These are phyloP conservation scores for Horisme vitalbata DNA, from an alignment of 2,888 invertebrate genomes.

Conservation along the genomic window DNA sequence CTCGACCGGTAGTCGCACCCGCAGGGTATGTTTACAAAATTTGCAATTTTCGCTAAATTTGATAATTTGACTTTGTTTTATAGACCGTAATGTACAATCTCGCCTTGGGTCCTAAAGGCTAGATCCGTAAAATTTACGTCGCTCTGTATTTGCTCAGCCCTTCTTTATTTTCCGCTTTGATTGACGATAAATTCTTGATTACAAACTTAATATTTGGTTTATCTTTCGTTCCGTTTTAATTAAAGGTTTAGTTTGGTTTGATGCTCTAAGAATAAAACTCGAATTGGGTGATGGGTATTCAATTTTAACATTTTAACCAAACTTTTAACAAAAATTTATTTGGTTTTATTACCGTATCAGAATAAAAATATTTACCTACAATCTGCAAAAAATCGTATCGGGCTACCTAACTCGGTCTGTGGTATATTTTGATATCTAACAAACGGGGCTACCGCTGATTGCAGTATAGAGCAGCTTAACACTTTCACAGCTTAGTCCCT, in stretches of 20 bases:
- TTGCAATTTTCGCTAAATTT: conserved; percentile 59
- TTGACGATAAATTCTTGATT: conserved; percentile 56
- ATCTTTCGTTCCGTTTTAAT: conserved; percentile 54
- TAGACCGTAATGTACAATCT: conserved; percentile 52
- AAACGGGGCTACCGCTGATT: no score
- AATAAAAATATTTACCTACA: no score
- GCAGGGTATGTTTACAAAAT: conserved; percentile 43
- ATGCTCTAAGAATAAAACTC: background rate
- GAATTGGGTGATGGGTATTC: no score
- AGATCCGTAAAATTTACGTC: conserved; percentile 41
- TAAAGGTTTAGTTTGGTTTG: conserved; percentile 13
- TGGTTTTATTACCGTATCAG: no score
- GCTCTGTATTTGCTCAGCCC: conserved; percentile 25
- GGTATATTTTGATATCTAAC: no score
- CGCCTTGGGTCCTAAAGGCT: conserved; percentile 34
- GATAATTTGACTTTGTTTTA: conserved; percentile 64
- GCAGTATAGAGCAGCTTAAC: no score
- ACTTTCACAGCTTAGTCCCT: no score
- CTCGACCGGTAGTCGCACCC: conserved; percentile 29
- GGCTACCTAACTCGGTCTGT: no score
- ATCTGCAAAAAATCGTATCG: no score
- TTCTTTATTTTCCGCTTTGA: conserved; percentile 54
- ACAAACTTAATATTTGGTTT: conserved; percentile 52
- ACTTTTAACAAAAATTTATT: no score
- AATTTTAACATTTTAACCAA: no score